These are phyloP conservation scores for Daktulosphaira vitifoliae DNA, from an alignment of 1,140 invertebrate genomes.

Conservation along the genomic window DNA sequence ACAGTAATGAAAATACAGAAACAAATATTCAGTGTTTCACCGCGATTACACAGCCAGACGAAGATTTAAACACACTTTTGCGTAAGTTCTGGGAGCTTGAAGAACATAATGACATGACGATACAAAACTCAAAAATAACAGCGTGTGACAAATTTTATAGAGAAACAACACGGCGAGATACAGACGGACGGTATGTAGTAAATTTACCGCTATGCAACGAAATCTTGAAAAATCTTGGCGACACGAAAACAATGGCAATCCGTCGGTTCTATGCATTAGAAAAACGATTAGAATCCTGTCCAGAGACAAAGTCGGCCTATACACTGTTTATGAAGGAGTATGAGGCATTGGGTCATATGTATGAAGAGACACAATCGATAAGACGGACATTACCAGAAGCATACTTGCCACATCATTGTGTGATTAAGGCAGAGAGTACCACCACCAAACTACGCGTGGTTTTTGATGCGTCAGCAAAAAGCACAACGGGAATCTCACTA, in stretches of 20 bases:
- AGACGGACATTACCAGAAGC: background rate
- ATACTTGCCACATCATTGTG: slow-evolving; percentile 40
- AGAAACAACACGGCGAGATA: background rate
- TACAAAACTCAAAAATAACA: too few species aligned
- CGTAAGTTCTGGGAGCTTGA: too few species aligned
- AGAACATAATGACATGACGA: too few species aligned
- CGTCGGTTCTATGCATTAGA: background rate
- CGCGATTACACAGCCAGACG: too few species aligned
- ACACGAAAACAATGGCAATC: background rate
- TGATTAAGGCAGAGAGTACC: slow-evolving; percentile 35
- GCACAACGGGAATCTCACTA: slow-evolving; percentile 37
- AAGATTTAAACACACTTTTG: too few species aligned
- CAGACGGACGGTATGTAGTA: slow-evolving; percentile 1
- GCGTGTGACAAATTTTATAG: background rate
- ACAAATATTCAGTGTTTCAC: too few species aligned
- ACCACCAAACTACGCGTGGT: slow-evolving; percentile 40
- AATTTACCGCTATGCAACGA: background rate
- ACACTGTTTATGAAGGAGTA: slow-evolving; percentile 4
- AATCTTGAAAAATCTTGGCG: background rate
- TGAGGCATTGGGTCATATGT: slow-evolving; percentile 38
- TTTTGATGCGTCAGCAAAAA: slow-evolving; percentile 41
- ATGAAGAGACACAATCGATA: too few species aligned
- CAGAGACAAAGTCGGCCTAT: background rate
- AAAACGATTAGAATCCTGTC: background rate
- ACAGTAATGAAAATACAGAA: too few species aligned